Percentiles rank a stretch among this genome's conserved stretches.
phyloP scores from a whole-genome alignment of 1,140 invertebrate genomes.

The Aporrectodea caliginosa region DNA sequence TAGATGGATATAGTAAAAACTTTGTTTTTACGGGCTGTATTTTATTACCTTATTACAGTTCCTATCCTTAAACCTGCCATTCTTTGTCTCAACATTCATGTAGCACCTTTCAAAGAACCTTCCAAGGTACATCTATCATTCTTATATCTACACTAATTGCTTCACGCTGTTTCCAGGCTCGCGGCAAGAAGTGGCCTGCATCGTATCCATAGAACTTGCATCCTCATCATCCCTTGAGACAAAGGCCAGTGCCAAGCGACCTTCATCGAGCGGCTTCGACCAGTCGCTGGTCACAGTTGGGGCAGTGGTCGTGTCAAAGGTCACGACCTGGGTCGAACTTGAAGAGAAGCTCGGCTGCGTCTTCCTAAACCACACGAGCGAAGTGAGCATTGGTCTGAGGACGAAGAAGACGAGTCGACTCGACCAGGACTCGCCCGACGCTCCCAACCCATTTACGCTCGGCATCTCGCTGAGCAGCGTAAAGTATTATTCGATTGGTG shows the following conservation, averaged over 20 bases:
- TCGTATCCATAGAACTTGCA: constrained; percentile 8
- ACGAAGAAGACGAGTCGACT: constrained; percentile 42
- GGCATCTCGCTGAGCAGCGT: constrained; percentile 43
- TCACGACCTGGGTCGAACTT: constrained; percentile 41
- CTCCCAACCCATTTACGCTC: constrained; percentile 39
- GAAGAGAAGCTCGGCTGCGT: constrained; percentile 39
- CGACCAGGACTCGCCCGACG: constrained; percentile 37
- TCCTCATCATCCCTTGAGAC: background rate
- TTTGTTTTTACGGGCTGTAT: too few relatives aligned
- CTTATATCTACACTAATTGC: background rate
- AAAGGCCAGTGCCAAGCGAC: background rate
- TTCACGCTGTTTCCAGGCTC: constrained; percentile 4
- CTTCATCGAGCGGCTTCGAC: background rate
- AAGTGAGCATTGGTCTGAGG: constrained; percentile 43
- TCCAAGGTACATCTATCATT: too few relatives aligned
- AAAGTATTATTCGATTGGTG: constrained; percentile 46
- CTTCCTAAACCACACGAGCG: constrained; percentile 40
- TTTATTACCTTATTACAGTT: too few relatives aligned
- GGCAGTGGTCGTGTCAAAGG: constrained; percentile 36
- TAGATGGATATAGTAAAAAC: too few relatives aligned
- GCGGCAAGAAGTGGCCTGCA: constrained; percentile 16
- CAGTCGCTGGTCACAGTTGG: constrained; percentile 36
- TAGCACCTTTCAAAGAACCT: too few relatives aligned
- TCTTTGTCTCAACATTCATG: too few relatives aligned
- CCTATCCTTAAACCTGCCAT: too few relatives aligned